phyloP scores from a whole-genome alignment of 2,888 invertebrate species.

The Acanthacorydalis orientalis region DNA sequence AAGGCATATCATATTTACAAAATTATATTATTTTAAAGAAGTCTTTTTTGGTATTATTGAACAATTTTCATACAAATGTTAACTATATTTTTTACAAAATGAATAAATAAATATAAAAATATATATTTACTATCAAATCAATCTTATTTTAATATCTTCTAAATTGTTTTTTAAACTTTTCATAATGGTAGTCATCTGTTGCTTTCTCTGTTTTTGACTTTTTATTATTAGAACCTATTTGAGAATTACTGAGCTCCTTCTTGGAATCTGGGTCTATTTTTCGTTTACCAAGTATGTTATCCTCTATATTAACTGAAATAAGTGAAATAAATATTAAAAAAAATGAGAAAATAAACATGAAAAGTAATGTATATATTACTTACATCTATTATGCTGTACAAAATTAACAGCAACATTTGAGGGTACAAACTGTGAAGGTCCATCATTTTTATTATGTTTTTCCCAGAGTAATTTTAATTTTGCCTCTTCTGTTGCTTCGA shows the following conservation, averaged over 20 bases:
- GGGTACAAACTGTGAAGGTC: conserved; percentile 88
- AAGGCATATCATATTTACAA: too few relatives aligned
- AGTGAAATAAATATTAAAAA: conserved; percentile 7
- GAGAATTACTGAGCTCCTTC: conserved; percentile 22
- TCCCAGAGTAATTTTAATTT: conserved; percentile 85
- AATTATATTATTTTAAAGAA: too few relatives aligned
- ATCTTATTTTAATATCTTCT: conserved; percentile 39
- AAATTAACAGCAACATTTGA: conserved; percentile 98
- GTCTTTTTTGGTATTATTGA: too few relatives aligned
- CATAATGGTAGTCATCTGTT: conserved; percentile 94
- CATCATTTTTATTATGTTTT: conserved; percentile 78
- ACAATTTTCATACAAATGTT: too few relatives aligned
- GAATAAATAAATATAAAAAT: too few relatives aligned
- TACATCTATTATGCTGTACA: conserved; percentile 91
- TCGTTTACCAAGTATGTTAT: conserved; percentile 38
- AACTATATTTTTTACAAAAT: too few relatives aligned
- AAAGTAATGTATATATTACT: conserved; percentile 18
- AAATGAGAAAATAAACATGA: neutral
- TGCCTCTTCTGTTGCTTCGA: conserved; percentile 97
- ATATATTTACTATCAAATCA: too few relatives aligned
- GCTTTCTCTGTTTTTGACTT: conserved; percentile 73
- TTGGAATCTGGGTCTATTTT: conserved; percentile 38
- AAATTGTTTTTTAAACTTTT: conserved; percentile 92
- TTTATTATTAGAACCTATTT: conserved; percentile 34
- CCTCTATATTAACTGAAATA: conserved; percentile 70